Percentiles rank a stretch among this genome's conserved stretches.
These are phyloP conservation scores for Tylochromis polylepis DNA, from an alignment of 2,113 vertebrate species.

Conservation along the genomic window DNA sequence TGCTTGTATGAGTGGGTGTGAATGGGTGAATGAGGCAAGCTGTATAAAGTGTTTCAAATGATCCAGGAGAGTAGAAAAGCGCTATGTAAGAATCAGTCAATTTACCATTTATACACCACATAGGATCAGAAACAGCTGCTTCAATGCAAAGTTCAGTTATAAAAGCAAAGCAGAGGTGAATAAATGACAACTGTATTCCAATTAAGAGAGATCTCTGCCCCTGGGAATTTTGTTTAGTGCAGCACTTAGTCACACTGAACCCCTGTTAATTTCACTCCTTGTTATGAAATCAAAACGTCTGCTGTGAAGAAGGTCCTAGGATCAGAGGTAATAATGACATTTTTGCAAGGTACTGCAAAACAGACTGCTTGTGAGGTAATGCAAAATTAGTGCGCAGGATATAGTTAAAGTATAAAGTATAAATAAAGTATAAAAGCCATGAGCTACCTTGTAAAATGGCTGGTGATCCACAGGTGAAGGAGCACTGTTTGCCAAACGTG, in stretches of 20 bases:
- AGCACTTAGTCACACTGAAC: neutral
- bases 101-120: neutral
- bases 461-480: slow-evolving; percentile 86
- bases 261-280: neutral
- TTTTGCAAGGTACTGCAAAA: neutral
- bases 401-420: neutral
- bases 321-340: neutral
- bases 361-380: neutral
- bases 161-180: neutral
- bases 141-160: neutral
- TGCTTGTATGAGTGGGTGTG: no score
- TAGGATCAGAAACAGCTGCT: neutral
- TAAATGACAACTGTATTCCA: no score
- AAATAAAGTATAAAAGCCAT: no score
- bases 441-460: slow-evolving; percentile 90
- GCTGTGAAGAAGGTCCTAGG: neutral
- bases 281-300: neutral
- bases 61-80: neutral
- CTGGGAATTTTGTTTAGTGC: no score
- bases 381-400: neutral
- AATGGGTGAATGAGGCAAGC: neutral
- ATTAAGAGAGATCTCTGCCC: no score
- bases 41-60: neutral
- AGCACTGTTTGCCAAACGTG: slow-evolving; percentile 81
- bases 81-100: neutral